Percentiles rank a stretch among this genome's conserved stretches.
phyloP scores from a whole-genome alignment of 1,140 invertebrate genomes.

The Homarus americanus region DNA sequence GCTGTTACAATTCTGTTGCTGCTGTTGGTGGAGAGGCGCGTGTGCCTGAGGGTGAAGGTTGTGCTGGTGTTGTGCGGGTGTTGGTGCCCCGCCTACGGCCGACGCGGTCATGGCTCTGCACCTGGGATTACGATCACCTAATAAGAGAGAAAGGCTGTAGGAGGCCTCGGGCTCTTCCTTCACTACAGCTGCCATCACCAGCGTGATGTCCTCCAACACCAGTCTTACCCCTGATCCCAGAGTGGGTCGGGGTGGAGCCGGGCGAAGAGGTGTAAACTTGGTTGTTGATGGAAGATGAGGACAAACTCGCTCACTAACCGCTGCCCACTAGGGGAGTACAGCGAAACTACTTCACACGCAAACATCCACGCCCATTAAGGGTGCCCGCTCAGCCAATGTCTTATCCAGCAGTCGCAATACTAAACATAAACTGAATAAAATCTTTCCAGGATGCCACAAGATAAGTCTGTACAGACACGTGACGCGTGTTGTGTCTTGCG shows the following conservation, averaged over 20 bases:
- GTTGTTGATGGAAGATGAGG: not conserved
- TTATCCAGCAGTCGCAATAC: not conserved
- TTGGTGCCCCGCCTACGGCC: constrained; percentile 5
- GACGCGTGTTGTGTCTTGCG: too few relatives aligned
- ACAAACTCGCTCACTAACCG: not conserved
- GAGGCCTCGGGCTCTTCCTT: constrained; percentile 63
- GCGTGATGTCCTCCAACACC: not conserved
- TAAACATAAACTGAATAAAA: too few relatives aligned
- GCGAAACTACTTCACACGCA: constrained; percentile 8
- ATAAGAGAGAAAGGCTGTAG: constrained; percentile 51
- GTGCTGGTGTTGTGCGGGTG: constrained; percentile 39
- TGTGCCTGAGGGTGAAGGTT: constrained; percentile 43
- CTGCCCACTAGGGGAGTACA: constrained; percentile 30
- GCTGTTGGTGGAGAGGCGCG: not conserved
- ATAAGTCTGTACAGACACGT: not conserved
- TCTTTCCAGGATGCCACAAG: not conserved
- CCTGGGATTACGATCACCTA: constrained; percentile 42
- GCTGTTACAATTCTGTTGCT: not conserved
- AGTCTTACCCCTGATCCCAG: constrained; percentile 48
- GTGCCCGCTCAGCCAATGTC: not conserved
- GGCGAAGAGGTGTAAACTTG: not conserved
- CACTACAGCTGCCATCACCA: constrained; percentile 52
- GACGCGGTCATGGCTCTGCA: constrained; percentile 62
- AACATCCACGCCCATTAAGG: constrained; percentile 32
- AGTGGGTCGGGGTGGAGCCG: not conserved